Base-by-base conservation (phyloP, 2,113 vertebrate genomes). In the Sminthopsis crassicaudata region DNA sequence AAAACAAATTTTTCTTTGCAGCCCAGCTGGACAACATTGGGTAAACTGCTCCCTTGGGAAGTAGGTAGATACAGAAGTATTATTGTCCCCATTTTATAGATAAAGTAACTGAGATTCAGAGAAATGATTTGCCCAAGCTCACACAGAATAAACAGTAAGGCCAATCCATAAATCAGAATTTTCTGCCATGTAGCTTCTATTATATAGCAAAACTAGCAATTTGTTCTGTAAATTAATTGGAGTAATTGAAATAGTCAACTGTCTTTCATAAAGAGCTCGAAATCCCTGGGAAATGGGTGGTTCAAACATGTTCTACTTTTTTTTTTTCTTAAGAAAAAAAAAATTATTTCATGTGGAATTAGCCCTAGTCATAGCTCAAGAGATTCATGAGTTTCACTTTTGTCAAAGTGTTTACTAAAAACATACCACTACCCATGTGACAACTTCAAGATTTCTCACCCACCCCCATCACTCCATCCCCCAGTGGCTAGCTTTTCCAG, bases 311-410 rank as follows among this genome's bases (percentile, higher is more conserved):
- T 90, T 95, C 26, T 11, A 19, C n/a, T 23, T 57, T 57, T 27
- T 57, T 55, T 57, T 26, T 57, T 57, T 2, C 53, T 22, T 53
- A 19, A 53, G 22, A 53, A 53, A 53, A 53, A 53, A 53, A 53
- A 55, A 95, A 92, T 52, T 55, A 93, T 96, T 36, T 76, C 25
- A 0, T 92, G 91, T 94, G 54, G 48, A 42, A 42, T 26, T 52
- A 90, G 48, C 24, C 55, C 92, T 91, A 91, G 90, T 67, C 94
- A 48, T 93, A 94, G 36, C 8, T 53, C 53, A 23, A 51, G 27
- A 19, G 93, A 96, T 30, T 91, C 95, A 60, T 93, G 92, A 96
- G 91, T 97, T 96, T 97, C 97, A 92, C 94, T 54, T 94, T 54
- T 88, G 95, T 94, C 88, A 4, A 53, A 46, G 36, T 50, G 54